A percentile compares a stretch with the other conserved stretches of the same genome.
phyloP scores from a whole-genome alignment of 2,888 invertebrate species.

The Hirtodrosophila histrioides region DNA sequence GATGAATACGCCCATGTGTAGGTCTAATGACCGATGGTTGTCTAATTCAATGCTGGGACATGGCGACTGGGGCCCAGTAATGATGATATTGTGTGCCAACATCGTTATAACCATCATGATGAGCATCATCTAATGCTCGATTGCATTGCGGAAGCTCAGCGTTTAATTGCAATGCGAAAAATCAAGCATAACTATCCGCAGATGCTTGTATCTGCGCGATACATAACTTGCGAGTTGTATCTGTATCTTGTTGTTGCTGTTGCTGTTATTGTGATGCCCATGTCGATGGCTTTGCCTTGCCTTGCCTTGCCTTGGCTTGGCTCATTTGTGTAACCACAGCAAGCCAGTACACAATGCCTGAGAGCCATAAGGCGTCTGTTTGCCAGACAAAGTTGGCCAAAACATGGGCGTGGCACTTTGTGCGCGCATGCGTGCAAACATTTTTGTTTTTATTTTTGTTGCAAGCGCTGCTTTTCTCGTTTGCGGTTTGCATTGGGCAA shows the following conservation, averaged over 20 bases:
- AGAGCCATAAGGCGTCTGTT: conserved; percentile 4
- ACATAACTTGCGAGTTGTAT: conserved; percentile 50
- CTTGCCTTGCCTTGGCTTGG: conserved; percentile 35
- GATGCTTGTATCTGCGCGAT: conserved; percentile 48
- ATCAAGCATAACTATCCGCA: conserved; percentile 35
- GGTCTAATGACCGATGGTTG: conserved; percentile 24
- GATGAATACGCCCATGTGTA: background rate
- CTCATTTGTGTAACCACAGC: conserved; percentile 54
- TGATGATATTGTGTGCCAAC: conserved; percentile 12
- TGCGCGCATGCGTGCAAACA: conserved; percentile 71
- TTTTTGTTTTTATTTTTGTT: conserved; percentile 13
- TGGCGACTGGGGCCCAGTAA: background rate
- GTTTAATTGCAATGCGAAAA: conserved; percentile 71
- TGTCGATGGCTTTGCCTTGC: conserved; percentile 36
- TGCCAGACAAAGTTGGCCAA: background rate
- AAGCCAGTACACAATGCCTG: conserved; percentile 37
- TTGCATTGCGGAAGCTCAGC: conserved; percentile 63
- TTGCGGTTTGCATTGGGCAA: conserved; percentile 44
- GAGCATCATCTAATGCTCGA: conserved; percentile 36
- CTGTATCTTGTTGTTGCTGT: conserved; percentile 7
- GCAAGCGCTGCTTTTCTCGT: conserved; percentile 7
- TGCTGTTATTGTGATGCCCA: conserved; percentile 35
- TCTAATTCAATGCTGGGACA: too few relatives aligned
- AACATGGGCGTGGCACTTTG: conserved; percentile 54
- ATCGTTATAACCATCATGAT: conserved; percentile 11